A percentile compares a stretch with the other conserved stretches of the same genome.
Evolutionary conservation across 2,797 vertebrate genomes (phyloP).

Genomic region (Chiroxiphia lanceolata): DNA sequence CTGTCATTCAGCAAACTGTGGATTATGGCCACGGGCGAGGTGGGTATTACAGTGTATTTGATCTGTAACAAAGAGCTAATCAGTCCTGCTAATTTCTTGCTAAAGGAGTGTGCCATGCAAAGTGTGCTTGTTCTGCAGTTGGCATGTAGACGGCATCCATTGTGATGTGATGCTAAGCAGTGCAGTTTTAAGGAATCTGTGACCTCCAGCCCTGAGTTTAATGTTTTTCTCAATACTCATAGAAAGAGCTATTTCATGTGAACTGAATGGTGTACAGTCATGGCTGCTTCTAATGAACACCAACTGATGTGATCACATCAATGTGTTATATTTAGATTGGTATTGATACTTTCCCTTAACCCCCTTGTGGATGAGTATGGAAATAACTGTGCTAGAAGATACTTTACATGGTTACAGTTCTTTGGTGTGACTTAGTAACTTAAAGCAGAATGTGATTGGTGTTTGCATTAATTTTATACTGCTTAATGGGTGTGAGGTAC

Average conservation of each 20-base stretch:
- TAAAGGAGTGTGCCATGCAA: neutral
- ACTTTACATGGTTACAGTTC: neutral
- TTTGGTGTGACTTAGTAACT: neutral
- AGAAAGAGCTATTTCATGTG: neutral
- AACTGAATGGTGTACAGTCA: neutral
- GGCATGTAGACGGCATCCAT: neutral
- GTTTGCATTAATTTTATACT: neutral
- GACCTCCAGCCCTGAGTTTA: neutral
- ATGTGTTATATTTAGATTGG: neutral
- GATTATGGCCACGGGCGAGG: slow-evolving; percentile 91
- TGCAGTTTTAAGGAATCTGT: neutral
- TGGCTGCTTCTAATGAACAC: neutral
- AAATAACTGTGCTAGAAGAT: neutral
- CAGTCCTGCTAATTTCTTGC: neutral
- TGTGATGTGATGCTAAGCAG: neutral
- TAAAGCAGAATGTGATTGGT: neutral
- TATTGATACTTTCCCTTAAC: neutral
- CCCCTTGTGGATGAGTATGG: neutral
- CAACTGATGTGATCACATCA: neutral
- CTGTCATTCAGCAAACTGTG: slow-evolving; percentile 90
- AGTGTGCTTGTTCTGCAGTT: neutral
- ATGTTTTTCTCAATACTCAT: neutral
- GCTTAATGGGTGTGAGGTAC: neutral
- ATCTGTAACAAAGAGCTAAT: neutral
- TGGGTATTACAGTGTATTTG: slow-evolving; percentile 53